Evolutionary conservation across 2,888 invertebrate genomes (phyloP).

Genomic region (Amaurobius ferox): DNA sequence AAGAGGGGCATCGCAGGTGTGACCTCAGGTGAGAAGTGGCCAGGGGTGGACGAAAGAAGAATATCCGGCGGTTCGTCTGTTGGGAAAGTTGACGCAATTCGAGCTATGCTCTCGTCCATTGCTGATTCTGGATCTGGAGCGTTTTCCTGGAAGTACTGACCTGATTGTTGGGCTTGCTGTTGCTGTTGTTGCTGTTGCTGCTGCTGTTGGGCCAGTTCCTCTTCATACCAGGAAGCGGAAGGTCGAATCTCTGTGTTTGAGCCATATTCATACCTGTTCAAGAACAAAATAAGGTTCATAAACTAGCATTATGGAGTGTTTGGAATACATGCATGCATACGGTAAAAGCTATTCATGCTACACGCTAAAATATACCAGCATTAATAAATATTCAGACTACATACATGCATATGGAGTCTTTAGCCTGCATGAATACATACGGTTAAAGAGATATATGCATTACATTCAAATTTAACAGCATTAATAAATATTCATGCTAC

Average conservation of each 20-base stretch:
- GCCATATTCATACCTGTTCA: constrained; percentile 19
- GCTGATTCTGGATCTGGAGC: constrained; percentile 75
- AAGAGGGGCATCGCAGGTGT: constrained; percentile 81
- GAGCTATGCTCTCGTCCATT: constrained; percentile 79
- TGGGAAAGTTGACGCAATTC: constrained; percentile 79
- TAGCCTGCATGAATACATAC: too few relatives aligned
- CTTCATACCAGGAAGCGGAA: constrained; percentile 32
- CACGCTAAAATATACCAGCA: too few relatives aligned
- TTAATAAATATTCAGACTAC: too few relatives aligned
- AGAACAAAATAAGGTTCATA: not conserved
- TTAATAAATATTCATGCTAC: too few relatives aligned
- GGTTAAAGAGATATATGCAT: too few relatives aligned
- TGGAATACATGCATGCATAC: too few relatives aligned
- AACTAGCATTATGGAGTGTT: too few relatives aligned
- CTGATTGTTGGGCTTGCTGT: constrained; percentile 5
- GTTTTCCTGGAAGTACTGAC: constrained; percentile 10
- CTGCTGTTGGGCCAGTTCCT: constrained; percentile 2
- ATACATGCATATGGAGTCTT: too few relatives aligned
- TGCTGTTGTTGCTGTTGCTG: not conserved
- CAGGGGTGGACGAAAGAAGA: constrained; percentile 74
- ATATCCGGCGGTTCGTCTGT: constrained; percentile 77
- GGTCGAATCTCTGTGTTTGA: constrained; percentile 14
- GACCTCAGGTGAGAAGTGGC: constrained; percentile 73
- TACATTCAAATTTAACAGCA: too few relatives aligned
- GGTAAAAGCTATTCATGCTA: too few relatives aligned